A percentile compares a stretch with the other conserved stretches of the same genome.
These are phyloP conservation scores for Meiosimyza platycephala DNA, from an alignment of 2,888 invertebrate species.

Conservation along the genomic window DNA sequence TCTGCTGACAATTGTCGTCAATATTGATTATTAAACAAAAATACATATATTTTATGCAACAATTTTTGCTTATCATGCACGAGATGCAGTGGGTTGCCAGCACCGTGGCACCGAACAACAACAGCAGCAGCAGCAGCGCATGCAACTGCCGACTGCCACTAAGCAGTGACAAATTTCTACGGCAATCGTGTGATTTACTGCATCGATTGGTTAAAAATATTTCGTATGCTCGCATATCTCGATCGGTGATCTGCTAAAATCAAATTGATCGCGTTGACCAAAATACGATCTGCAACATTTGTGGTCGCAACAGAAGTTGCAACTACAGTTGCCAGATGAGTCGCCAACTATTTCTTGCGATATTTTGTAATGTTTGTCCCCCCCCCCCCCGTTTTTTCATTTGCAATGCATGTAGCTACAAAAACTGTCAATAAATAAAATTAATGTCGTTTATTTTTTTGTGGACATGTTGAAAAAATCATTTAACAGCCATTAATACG, in stretches of 20 bases:
- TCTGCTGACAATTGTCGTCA: slow-evolving; percentile 15
- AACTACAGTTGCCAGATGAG: no score
- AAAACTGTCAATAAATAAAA: slow-evolving; percentile 40
- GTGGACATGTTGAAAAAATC: slow-evolving; percentile 52
- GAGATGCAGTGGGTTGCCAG: background rate
- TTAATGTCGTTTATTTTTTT: slow-evolving; percentile 50
- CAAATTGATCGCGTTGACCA: no score
- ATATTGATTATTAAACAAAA: slow-evolving; percentile 9
- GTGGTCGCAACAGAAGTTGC: no score
- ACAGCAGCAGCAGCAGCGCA: slow-evolving; percentile 14
- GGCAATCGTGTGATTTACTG: slow-evolving; percentile 7
- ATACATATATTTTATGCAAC: background rate
- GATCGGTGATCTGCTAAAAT: no score
- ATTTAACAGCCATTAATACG: slow-evolving; percentile 52
- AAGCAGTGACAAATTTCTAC: background rate
- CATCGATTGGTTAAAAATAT: background rate
- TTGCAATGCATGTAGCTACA: background rate
- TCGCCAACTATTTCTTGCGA: no score
- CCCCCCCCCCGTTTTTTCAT: background rate
- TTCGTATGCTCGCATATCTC: background rate
- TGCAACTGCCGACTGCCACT: no score
- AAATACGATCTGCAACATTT: no score
- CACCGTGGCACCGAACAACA: slow-evolving; percentile 14
- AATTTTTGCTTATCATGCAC: no score
- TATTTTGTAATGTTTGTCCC: no score